phyloP scores from a whole-genome alignment of 1,140 invertebrate genomes.

The Branchinecta lynchi region DNA sequence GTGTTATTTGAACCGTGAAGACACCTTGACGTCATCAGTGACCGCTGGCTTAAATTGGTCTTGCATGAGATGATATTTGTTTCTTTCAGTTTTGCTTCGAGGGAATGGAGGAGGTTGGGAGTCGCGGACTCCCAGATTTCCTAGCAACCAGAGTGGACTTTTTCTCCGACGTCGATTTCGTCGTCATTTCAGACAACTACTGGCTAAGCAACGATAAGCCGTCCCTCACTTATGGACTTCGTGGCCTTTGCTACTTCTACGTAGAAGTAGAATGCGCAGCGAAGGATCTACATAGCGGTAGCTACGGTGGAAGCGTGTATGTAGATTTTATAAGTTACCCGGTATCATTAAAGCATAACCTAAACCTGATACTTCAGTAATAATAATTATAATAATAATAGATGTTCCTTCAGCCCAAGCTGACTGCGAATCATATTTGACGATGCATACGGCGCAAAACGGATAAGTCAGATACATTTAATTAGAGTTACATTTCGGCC shows the following conservation, averaged over 20 bases:
- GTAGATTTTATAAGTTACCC: constrained; percentile 27
- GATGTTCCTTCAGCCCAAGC: too few relatives aligned
- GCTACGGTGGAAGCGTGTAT: constrained; percentile 77
- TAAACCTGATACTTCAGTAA: too few relatives aligned
- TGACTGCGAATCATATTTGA: too few relatives aligned
- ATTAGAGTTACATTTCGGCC: too few relatives aligned
- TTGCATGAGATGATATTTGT: constrained; percentile 1
- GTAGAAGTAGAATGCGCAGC: constrained; percentile 72
- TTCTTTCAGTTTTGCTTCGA: constrained; percentile 72
- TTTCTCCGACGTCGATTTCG: constrained; percentile 79
- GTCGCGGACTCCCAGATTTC: constrained; percentile 80
- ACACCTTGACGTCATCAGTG: too few relatives aligned
- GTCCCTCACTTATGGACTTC: constrained; percentile 88
- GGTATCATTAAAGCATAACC: too few relatives aligned
- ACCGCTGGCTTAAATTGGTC: too few relatives aligned
- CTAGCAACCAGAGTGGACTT: constrained; percentile 51
- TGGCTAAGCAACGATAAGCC: constrained; percentile 94
- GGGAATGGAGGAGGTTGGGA: constrained; percentile 97
- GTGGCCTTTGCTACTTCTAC: constrained; percentile 84
- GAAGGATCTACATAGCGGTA: constrained; percentile 90
- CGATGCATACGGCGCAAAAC: too few relatives aligned
- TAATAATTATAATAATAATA: too few relatives aligned
- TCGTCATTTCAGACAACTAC: constrained; percentile 98
- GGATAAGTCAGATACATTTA: too few relatives aligned
- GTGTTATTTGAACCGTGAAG: too few relatives aligned